Percentiles rank a stretch among this genome's conserved stretches.
phyloP scores from a whole-genome alignment of 2,113 vertebrate species.

The Larimichthys crocea region DNA sequence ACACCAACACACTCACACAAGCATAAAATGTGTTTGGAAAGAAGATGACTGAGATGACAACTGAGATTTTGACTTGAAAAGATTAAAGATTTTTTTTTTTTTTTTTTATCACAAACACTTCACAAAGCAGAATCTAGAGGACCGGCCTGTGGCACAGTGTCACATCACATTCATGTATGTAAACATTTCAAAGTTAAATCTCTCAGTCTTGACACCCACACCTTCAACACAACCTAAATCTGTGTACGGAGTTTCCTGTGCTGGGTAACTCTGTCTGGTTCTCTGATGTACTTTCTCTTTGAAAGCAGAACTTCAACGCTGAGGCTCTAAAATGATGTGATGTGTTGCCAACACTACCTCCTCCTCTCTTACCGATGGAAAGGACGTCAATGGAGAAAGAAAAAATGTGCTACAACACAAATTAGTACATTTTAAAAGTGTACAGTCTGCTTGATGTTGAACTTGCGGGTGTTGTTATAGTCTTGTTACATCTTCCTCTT shows the following conservation, averaged over 20 bases:
- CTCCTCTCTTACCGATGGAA: not conserved
- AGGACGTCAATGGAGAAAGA: slow-evolving; percentile 15
- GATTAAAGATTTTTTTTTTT: not conserved
- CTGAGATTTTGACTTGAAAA: not conserved
- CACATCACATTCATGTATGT: not conserved
- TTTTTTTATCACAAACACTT: no score
- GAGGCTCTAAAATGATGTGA: slow-evolving; percentile 42
- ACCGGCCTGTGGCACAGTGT: not conserved
- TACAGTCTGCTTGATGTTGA: slow-evolving; percentile 2
- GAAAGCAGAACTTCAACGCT: slow-evolving; percentile 38
- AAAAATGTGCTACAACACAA: slow-evolving; percentile 7
- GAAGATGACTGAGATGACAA: not conserved
- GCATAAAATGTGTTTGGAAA: not conserved
- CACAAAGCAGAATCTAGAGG: not conserved
- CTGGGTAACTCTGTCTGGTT: slow-evolving; percentile 28
- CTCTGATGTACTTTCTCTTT: slow-evolving; percentile 52
- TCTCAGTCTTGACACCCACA: slow-evolving; percentile 20
- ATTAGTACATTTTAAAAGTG: not conserved
- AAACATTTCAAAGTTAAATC: slow-evolving; percentile 16
- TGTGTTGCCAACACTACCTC: slow-evolving; percentile 32
- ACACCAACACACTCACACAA: not conserved
- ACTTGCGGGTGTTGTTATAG: not conserved
- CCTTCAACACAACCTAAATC: slow-evolving; percentile 14
- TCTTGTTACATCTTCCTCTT: not conserved
- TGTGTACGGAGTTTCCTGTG: slow-evolving; percentile 6